These are phyloP conservation scores for Chironomus striatipennis DNA, from an alignment of 1,140 invertebrate genomes.

Conservation along the genomic window DNA sequence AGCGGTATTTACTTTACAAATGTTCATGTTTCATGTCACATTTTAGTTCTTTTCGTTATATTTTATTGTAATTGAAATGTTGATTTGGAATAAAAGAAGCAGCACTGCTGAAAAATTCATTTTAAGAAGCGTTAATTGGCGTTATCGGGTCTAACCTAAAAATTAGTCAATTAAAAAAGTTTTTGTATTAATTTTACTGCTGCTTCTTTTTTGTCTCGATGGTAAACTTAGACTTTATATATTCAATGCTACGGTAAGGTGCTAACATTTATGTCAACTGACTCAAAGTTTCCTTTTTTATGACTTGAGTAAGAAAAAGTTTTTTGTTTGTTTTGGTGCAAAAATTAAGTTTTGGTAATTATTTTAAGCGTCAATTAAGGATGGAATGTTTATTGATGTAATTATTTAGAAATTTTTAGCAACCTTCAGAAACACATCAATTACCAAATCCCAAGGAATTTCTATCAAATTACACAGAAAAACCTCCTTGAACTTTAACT, in stretches of 20 bases:
- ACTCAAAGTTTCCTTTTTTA: too few species aligned
- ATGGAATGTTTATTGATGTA: too few species aligned
- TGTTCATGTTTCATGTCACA: conserved; percentile 8
- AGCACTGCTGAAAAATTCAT: background rate
- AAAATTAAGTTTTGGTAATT: too few species aligned
- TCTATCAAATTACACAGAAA: too few species aligned
- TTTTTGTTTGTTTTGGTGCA: too few species aligned
- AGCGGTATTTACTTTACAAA: background rate
- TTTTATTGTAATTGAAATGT: background rate
- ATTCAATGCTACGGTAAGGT: background rate
- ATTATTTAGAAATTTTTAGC: too few species aligned
- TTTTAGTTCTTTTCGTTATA: background rate
- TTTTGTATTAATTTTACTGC: background rate
- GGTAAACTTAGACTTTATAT: background rate
- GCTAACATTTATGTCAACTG: background rate
- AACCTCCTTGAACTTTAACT: too few species aligned
- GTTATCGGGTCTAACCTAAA: background rate
- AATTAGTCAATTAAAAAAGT: background rate
- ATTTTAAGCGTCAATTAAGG: too few species aligned
- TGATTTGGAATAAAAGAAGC: background rate
- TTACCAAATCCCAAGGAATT: too few species aligned
- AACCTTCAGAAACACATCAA: too few species aligned
- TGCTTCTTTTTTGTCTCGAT: background rate
- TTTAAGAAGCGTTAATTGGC: background rate
- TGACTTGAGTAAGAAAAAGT: too few species aligned